Conservation (phyloP, 2,113 vertebrate genomes). For the Reinhardtius hippoglossoides region DNA sequence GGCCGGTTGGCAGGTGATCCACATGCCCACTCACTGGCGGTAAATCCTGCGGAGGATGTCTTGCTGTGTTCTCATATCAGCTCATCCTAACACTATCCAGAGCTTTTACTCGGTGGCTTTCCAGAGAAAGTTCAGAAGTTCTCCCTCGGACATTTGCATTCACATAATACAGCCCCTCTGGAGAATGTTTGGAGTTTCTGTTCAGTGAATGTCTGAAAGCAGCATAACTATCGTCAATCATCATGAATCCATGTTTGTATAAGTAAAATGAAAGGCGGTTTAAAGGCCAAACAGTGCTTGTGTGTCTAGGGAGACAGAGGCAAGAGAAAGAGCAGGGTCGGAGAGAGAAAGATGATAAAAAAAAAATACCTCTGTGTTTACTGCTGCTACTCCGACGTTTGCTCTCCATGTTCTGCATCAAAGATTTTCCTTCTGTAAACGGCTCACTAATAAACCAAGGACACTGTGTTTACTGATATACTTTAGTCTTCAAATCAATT, state of each 20-base stretch:
- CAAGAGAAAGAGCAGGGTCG: too few relatives aligned
- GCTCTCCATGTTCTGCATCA: constrained; percentile 35
- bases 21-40: too few relatives aligned
- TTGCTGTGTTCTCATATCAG: too few relatives aligned
- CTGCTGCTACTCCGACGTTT: constrained; percentile 51
- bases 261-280: neutral
- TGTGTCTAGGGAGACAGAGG: neutral
- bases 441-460: constrained; percentile 35
- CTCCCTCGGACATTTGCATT: too few relatives aligned
- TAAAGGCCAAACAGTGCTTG: neutral
- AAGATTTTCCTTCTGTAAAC: constrained; percentile 51
- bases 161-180: too few relatives aligned
- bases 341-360: constrained; percentile 15
- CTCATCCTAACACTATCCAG: too few relatives aligned
- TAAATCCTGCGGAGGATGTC: too few relatives aligned
- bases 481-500: constrained; percentile 59
- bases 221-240: neutral
- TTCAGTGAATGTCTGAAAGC: too few relatives aligned
- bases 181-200: too few relatives aligned
- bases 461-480: constrained; percentile 56
- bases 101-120: too few relatives aligned
- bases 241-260: neutral
- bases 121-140: too few relatives aligned
- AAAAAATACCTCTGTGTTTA: constrained; percentile 42
- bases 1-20: too few relatives aligned